Percentiles rank a stretch among this genome's conserved stretches.
Conservation (phyloP, 2,113 vertebrate species). For the Siniperca chuatsi region DNA sequence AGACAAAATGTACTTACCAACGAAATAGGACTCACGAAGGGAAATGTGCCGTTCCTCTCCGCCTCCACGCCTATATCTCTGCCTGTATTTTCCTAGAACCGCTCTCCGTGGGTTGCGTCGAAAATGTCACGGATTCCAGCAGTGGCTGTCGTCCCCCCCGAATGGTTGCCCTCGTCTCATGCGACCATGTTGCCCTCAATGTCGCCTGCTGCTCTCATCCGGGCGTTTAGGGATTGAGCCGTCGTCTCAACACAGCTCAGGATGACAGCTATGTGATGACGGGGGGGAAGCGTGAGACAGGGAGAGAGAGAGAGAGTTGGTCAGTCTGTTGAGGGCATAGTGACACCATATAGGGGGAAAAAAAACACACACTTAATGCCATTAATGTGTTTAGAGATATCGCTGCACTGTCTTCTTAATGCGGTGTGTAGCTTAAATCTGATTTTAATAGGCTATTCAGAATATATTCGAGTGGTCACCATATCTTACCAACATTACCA, state of each 20-base stretch:
- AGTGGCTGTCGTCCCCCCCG: constrained; percentile 47
- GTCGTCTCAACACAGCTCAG: constrained; percentile 51
- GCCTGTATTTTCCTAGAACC: constrained; percentile 59
- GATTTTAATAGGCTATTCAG: not conserved
- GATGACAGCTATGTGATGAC: constrained; percentile 75
- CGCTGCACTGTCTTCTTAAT: no score
- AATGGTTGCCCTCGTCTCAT: constrained; percentile 53
- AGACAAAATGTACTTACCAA: constrained; percentile 74
- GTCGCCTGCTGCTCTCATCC: constrained; percentile 74
- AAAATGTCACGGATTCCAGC: constrained; percentile 75
- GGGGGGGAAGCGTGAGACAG: constrained; percentile 18
- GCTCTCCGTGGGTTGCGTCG: constrained; percentile 61
- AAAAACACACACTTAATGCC: not conserved
- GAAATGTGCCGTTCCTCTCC: constrained; percentile 45
- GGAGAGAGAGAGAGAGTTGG: not conserved
- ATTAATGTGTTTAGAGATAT: not conserved
- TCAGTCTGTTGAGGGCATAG: constrained; percentile 43
- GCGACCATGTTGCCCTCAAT: constrained; percentile 67
- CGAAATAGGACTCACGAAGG: constrained; percentile 70
- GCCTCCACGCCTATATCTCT: constrained; percentile 64
- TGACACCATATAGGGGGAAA: constrained; percentile 28
- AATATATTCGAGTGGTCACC: not conserved
- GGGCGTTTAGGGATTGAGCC: constrained; percentile 66
- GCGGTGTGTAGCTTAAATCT: not conserved
- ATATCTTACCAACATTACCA: no score